phyloP scores from a whole-genome alignment of 2,797 vertebrate genomes.

The Sebastiscus tertius region DNA sequence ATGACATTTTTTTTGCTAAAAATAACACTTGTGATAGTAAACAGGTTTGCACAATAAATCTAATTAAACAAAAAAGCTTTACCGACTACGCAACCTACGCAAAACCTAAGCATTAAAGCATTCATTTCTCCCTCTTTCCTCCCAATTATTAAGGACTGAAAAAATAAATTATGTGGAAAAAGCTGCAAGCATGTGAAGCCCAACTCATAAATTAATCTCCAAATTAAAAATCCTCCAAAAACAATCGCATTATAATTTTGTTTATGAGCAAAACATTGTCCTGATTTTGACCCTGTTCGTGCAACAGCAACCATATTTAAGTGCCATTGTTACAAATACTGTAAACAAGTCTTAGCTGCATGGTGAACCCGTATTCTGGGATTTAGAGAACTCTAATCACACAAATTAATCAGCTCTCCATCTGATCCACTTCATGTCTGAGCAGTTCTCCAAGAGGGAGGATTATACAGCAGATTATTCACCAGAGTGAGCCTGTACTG shows the following conservation, averaged over 20 bases:
- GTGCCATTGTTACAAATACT: constrained; percentile 48
- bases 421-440: constrained; percentile 75
- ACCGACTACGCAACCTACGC: too few relatives aligned
- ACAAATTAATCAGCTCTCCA: constrained; percentile 81
- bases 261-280: background rate
- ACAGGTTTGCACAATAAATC: background rate
- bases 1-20: background rate
- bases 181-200: background rate
- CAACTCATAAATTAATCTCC: background rate
- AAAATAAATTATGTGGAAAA: background rate
- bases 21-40: background rate
- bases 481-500: constrained; percentile 17
- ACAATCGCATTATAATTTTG: background rate
- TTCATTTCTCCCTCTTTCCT: background rate
- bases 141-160: background rate
- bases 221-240: background rate
- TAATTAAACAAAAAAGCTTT: background rate
- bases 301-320: constrained; percentile 7
- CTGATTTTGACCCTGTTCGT: constrained; percentile 10
- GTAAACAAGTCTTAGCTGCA: constrained; percentile 73
- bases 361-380: constrained; percentile 35
- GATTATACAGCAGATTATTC: constrained; percentile 76
- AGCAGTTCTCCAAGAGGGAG: constrained; percentile 63
- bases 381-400: constrained; percentile 75
- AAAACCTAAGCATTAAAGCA: background rate